Evolutionary conservation across 2,888 invertebrate species (phyloP), one percentile per base, ranked within the genome.

Genomic region (Caenorhabditis afra): DNA sequence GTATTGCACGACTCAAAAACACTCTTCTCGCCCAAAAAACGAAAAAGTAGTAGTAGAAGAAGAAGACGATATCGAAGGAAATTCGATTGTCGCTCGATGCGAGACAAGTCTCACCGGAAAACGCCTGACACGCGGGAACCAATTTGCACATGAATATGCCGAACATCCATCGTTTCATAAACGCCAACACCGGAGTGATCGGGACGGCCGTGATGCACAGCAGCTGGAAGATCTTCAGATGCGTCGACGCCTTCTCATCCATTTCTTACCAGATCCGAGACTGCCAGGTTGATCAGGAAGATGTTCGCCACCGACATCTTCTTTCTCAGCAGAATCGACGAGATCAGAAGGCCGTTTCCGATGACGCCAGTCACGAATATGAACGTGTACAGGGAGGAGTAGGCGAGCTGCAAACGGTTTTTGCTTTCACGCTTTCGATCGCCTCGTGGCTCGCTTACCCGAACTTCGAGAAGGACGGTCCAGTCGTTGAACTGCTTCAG

Each of bases 141-240:
- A 97, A 92, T 91, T 97, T 96, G 90, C 98, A 99, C 81, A 97
- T 93, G 0, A 94, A 92, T 37, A 94, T 93, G 0, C 98, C 98
- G 91, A 98, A 97, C 55, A 95, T 94, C 98, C 98, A 99, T 55
- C 94, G 93, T 68, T 92, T 94, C 87, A 95, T 93, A 90, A 97
- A 97, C 0, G 96, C 95, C 91, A 97, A 96, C 0, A 97, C 92
- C 0, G 98, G 97, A 0, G 98, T 99, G 90, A 99, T 97, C 0
- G 98, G 97, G 62, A 98, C 96, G 1, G 96, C 96, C 73, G 99
- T 93, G 18, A 95, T 93, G 91, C 97, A 97, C 81, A 99, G 93
- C 47, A 98, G 92, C 89, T 89, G 82, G 58, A 87, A 80, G n/a
- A n/a, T n/a, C 18, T 1, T 37, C n/a, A 61, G 4, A 7, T 29